Percentiles rank a stretch among this genome's conserved stretches.
These are phyloP conservation scores for Microtus montanus DNA, from an alignment of 2,113 vertebrate species.

Conservation along the genomic window DNA sequence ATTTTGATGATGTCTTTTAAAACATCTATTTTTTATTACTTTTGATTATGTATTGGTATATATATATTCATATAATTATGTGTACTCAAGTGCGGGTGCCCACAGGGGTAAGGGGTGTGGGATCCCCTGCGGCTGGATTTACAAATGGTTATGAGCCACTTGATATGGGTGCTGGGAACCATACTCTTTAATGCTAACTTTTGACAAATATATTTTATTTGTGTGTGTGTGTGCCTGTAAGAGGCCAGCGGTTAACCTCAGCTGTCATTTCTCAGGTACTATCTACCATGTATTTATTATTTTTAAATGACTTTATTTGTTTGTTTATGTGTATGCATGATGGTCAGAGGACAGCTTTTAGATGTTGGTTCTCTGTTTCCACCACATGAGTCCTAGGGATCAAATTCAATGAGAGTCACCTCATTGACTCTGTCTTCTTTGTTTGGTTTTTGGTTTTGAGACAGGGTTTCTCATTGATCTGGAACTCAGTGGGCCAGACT, in stretches of 20 bases:
- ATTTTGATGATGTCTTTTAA: background rate
- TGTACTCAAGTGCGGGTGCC: background rate
- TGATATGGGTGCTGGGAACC: background rate
- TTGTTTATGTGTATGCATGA: background rate
- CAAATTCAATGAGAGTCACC: background rate
- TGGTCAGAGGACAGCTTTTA: background rate
- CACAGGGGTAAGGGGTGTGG: background rate
- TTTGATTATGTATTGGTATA: background rate
- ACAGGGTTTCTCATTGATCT: background rate
- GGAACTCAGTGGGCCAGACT: background rate
- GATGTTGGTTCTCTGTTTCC: background rate
- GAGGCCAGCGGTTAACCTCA: background rate
- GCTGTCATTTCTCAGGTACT: background rate
- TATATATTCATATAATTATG: background rate
- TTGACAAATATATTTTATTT: background rate
- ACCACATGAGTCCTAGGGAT: background rate
- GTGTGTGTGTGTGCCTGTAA: background rate
- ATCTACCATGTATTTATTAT: background rate
- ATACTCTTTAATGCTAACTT: background rate
- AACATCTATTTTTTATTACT: background rate
- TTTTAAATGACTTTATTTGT: background rate
- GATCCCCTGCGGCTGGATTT: background rate
- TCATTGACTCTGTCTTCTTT: background rate
- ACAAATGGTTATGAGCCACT: background rate
- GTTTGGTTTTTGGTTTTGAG: background rate